A percentile compares a stretch with the other conserved stretches of the same genome.
phyloP scores from a whole-genome alignment of 2,113 vertebrate genomes.

The Parus major region DNA sequence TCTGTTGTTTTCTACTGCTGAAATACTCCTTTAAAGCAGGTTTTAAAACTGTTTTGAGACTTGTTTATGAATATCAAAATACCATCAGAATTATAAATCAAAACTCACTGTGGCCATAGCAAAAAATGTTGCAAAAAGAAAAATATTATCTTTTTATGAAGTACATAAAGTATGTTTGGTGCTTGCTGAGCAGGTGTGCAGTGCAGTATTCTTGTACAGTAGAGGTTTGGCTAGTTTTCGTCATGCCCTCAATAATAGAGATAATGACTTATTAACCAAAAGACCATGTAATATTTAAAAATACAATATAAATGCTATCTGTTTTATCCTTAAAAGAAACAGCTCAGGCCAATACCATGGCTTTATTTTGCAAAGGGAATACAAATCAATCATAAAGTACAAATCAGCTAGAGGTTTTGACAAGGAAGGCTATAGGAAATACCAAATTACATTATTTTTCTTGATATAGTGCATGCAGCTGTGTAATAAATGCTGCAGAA shows the following conservation, averaged over 20 bases:
- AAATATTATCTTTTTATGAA: background rate
- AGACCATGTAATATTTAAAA: background rate
- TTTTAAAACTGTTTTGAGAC: constrained; percentile 23
- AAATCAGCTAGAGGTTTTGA: constrained; percentile 1
- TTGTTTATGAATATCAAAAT: constrained; percentile 37
- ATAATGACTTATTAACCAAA: constrained; percentile 28
- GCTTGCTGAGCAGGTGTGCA: constrained; percentile 13
- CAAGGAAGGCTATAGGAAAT: constrained; percentile 3
- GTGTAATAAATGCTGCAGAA: background rate
- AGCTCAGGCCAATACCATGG: background rate
- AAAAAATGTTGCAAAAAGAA: background rate
- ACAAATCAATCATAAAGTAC: background rate
- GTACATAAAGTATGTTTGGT: background rate
- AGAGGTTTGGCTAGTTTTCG: background rate
- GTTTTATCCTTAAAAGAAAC: background rate
- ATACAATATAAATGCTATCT: background rate
- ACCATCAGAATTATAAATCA: background rate
- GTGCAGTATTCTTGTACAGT: background rate
- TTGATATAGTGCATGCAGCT: background rate
- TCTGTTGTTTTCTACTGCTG: background rate
- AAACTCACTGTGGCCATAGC: background rate
- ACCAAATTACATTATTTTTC: background rate
- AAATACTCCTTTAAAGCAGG: background rate
- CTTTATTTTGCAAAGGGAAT: background rate
- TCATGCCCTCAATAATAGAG: background rate